phyloP scores from a whole-genome alignment of 2,888 invertebrate genomes.

The Leptarthrus brevirostris region DNA sequence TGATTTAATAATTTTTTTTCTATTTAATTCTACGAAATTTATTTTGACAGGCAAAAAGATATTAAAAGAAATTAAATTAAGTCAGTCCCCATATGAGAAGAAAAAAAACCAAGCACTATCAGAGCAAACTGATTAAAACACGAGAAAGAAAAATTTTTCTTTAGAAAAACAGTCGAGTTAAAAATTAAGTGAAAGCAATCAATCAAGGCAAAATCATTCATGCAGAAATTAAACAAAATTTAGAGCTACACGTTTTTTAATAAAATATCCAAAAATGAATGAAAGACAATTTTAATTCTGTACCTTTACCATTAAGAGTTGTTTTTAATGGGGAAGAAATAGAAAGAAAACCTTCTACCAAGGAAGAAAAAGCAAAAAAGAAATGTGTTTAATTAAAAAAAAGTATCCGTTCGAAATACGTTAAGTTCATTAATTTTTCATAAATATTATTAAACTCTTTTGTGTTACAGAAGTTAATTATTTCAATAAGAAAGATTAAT shows the following conservation, averaged over 20 bases:
- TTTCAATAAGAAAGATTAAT: constrained; percentile 18
- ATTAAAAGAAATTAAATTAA: constrained; percentile 12
- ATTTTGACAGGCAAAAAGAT: constrained; percentile 38
- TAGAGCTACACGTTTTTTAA: constrained; percentile 5
- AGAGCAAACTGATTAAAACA: constrained; percentile 12
- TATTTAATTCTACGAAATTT: constrained; percentile 12
- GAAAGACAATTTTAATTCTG: constrained; percentile 14
- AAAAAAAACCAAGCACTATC: constrained; percentile 31
- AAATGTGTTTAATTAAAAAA: too few species aligned
- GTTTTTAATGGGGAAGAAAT: constrained; percentile 12
- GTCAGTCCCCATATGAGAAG: neutral
- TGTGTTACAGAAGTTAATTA: constrained; percentile 35
- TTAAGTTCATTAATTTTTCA: too few species aligned
- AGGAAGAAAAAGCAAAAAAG: constrained; percentile 17
- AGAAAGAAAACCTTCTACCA: constrained; percentile 31
- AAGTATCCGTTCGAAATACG: too few species aligned
- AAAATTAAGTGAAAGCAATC: neutral
- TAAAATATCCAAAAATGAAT: constrained; percentile 23
- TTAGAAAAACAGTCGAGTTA: neutral
- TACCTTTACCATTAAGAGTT: neutral
- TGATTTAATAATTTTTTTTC: neutral
- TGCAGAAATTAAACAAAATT: constrained; percentile 29
- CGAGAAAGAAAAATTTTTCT: neutral
- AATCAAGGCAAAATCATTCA: constrained; percentile 43
- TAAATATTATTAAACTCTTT: too few species aligned